These are phyloP conservation scores for Odontamblyopus lacepedii DNA, from an alignment of 2,797 vertebrate genomes.

Conservation along the genomic window DNA sequence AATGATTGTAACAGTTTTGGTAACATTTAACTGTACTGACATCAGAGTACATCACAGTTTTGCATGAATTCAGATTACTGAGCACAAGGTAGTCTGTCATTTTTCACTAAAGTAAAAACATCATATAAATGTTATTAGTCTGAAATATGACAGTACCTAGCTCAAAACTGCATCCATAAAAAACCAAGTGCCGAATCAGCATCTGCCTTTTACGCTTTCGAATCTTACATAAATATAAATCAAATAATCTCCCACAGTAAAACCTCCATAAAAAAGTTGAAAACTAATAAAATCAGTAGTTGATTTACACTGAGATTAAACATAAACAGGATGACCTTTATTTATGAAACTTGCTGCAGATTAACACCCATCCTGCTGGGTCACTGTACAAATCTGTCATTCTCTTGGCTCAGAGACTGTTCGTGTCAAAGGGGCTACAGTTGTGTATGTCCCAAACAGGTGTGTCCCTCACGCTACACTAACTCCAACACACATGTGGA, in stretches of 20 bases:
- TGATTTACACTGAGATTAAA: constrained; percentile 19
- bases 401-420: constrained; percentile 15
- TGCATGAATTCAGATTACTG: not conserved
- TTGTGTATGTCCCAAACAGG: constrained; percentile 72
- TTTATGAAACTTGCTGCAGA: constrained; percentile 13
- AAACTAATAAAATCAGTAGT: constrained; percentile 13
- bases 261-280: constrained; percentile 1
- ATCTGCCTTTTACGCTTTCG: not conserved
- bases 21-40: not conserved
- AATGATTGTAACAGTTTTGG: not conserved
- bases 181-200: not conserved
- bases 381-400: constrained; percentile 36
- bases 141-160: too few relatives aligned
- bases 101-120: constrained; percentile 1
- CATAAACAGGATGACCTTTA: constrained; percentile 19
- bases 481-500: constrained; percentile 53
- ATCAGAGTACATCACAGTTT: not conserved
- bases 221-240: not conserved
- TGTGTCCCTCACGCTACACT: constrained; percentile 80
- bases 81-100: not conserved
- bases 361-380: constrained; percentile 22
- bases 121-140: not conserved
- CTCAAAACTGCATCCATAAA: not conserved
- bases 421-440: constrained; percentile 25
- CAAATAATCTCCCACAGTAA: constrained; percentile 1